A percentile compares a stretch with the other conserved stretches of the same genome.
phyloP scores from a whole-genome alignment of 2,113 vertebrate species.

The Spilogale gracilis region DNA sequence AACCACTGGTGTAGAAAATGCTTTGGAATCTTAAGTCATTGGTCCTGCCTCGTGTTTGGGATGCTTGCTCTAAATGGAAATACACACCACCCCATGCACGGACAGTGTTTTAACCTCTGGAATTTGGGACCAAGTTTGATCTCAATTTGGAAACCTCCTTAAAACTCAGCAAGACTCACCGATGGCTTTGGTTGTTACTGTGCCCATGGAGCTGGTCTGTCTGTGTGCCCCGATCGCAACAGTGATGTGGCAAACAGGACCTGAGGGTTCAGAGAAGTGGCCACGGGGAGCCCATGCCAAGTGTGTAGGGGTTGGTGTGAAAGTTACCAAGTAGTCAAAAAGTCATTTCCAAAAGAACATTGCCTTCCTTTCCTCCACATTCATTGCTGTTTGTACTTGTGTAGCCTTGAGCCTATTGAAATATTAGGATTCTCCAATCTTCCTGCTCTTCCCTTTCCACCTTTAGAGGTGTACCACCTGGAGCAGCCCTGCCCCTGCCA shows the following conservation, averaged over 20 bases:
- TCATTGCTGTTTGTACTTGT: not conserved
- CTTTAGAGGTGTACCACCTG: not conserved
- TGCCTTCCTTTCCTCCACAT: not conserved
- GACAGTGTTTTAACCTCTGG: not conserved
- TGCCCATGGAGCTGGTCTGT: not conserved
- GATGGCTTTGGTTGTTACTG: not conserved
- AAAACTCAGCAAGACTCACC: not conserved
- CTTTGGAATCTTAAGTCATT: not conserved
- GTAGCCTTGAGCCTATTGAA: not conserved
- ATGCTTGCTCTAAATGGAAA: not conserved
- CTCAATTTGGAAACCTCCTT: not conserved
- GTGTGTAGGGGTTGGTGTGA: not conserved
- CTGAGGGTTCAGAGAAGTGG: not conserved
- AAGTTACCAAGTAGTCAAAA: constrained; percentile 18
- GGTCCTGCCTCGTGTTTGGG: not conserved
- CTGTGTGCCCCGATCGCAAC: not conserved
- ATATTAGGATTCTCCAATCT: not conserved
- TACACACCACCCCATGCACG: too few species aligned
- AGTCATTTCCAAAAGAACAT: not conserved
- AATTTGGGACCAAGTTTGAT: not conserved
- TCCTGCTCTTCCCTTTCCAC: not conserved
- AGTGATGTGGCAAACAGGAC: not conserved
- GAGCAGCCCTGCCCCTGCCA: not conserved
- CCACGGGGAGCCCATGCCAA: not conserved
- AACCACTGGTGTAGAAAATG: not conserved